Evolutionary conservation across 1,140 invertebrate species (phyloP), one percentile per base, ranked within the genome.

Genomic region (Linepithema humile): DNA sequence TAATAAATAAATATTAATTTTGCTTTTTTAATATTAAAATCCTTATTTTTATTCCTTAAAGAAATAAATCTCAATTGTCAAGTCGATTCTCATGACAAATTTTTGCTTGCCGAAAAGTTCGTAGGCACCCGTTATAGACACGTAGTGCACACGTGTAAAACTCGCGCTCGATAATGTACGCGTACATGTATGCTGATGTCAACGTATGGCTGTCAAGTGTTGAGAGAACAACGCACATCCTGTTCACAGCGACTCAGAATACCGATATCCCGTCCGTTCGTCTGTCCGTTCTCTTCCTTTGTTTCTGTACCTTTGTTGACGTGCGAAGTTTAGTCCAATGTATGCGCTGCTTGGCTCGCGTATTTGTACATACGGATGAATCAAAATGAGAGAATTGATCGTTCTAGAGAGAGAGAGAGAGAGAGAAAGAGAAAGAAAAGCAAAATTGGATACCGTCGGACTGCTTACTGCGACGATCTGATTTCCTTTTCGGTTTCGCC

Each of bases 211-310:
- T 80, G 75, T 80, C 75, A 80, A 70, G 64, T n/a, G 35, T 38
- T 55, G 17, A 17, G 64, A 69, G 65, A 89, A 88, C 89, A 89
- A 87, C 87, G 65, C 82, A 62, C 67, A 64, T 88, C 78, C 82
- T 85, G 87, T 87, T 87, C 78, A n/a, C n/a, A 83, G 69, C 77
- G 82, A 74, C 60, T 83, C 80, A 85, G 85, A 91, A 88, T 80
- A 87, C 85, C 86, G 89, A 91, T 91, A 89, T 90, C 89, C 87
- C 87, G 83, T 80, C 83, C 45, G 64, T 77, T 55, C 82, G 73
- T 64, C 59, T 57, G 60, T 50, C 62, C 45, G 62, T 55, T 32
- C 74, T 60, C 32, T 78, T 48, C 60, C 75, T 88, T 88, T 88
- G 87, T 88, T 64, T 70, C 53, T n/a, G 2, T 17, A 59, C 29